Evolutionary conservation across 2,797 vertebrate species (phyloP), one percentile per base, ranked within the genome.

Genomic region (Microcaecilia unicolor): DNA sequence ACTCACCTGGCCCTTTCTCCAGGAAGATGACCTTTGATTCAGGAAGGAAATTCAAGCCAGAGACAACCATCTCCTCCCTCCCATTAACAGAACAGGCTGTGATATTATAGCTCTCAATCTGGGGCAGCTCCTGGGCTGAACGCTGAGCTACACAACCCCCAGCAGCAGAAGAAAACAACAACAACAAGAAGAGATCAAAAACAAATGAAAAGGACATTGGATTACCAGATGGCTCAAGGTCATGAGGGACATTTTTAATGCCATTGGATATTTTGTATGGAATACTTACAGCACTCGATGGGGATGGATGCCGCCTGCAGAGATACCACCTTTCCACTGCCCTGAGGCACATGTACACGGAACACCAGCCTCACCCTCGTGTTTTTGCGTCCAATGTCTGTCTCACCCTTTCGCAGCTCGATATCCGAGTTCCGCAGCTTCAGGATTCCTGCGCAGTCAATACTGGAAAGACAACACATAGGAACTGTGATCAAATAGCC

Each of bases 111-210:
- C 85, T 86, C 61, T 95, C 92, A 25, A 95, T 87, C 55, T 90
- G 83, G 4, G 92, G 92, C 41, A 95, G 79, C 60, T 94, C 92
- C 74, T 95, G 92, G 19, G 92, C 92, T 1, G 92, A 95, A 24
- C 92, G 91, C 70, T 95, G 92, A 39, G 92, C 92, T 95, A 70
- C n/a, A n/a, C n/a, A n/a, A n/a, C n/a, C n/a, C n/a, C n/a, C n/a
- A n/a, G n/a, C n/a, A n/a, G n/a, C n/a, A n/a, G n/a, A n/a, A n/a
- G n/a, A n/a, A n/a, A n/a, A n/a, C n/a, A n/a, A n/a, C n/a, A n/a
- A 20, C 19, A 20, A 15, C 5, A 19, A 20, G 19, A n/a, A n/a
- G n/a, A n/a, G n/a, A n/a, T n/a, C n/a, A n/a, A 25, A 12, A n/a
- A n/a, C n/a, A n/a, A n/a, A n/a, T n/a, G n/a, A n/a, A n/a, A n/a